Evolutionary conservation across 2,113 vertebrate genomes (phyloP).

Genomic region (Sinocyclocheilus grahami): DNA sequence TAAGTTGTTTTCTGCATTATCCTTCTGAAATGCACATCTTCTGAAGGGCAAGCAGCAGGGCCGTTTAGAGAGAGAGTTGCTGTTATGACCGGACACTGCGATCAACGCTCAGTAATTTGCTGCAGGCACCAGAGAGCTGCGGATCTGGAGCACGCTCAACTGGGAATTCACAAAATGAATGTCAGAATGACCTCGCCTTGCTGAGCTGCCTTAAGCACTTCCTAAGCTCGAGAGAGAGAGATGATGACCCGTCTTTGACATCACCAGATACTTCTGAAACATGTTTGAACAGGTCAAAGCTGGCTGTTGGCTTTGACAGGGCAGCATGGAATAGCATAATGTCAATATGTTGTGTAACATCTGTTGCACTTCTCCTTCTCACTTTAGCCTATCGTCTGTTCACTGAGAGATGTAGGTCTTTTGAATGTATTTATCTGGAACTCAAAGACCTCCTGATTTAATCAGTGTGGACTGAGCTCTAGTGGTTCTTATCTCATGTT

Average conservation of each 20-base stretch:
- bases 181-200: conserved; percentile 65
- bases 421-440: conserved; percentile 21
- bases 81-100: conserved; percentile 56
- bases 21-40: background rate
- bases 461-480: conserved; percentile 17
- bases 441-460: conserved; percentile 32
- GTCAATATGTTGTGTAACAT: conserved; percentile 41
- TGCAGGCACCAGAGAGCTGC: conserved; percentile 63
- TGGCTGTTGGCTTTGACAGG: conserved; percentile 30
- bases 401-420: background rate
- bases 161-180: conserved; percentile 67
- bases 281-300: conserved; percentile 25
- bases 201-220: conserved; percentile 57
- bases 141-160: conserved; percentile 67
- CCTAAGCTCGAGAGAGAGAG: conserved; percentile 29
- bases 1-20: background rate
- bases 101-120: conserved; percentile 65
- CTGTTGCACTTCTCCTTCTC: conserved; percentile 24
- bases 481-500: conserved; percentile 6
- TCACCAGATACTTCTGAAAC: conserved; percentile 27
- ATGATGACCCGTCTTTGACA: conserved; percentile 45
- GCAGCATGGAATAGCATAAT: conserved; percentile 36
- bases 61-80: conserved; percentile 37
- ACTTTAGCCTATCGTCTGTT: conserved; percentile 9
- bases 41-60: background rate